Percentiles rank a stretch among this genome's conserved stretches.
phyloP scores from a whole-genome alignment of 2,113 vertebrate genomes.

The Bothrops jararaca region DNA sequence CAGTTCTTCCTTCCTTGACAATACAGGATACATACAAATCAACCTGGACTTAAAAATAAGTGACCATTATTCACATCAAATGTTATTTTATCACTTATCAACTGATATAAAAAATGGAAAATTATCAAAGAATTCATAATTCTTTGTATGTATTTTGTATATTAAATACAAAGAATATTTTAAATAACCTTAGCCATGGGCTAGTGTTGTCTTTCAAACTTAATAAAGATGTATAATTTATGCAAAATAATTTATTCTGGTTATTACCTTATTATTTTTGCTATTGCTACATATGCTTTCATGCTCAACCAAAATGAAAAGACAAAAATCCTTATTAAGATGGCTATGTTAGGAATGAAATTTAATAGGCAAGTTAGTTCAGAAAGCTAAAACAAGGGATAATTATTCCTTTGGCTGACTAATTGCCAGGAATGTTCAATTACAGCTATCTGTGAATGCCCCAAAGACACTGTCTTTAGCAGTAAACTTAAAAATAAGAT shows the following conservation, averaged over 20 bases:
- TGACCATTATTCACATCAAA: neutral
- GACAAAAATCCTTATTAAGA: slow-evolving; percentile 9
- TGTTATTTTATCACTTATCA: neutral
- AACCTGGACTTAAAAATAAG: neutral
- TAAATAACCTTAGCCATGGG: neutral
- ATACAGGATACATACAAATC: neutral
- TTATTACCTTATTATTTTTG: neutral
- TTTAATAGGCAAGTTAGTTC: slow-evolving; percentile 2
- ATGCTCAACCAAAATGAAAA: slow-evolving; percentile 6
- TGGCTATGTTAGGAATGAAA: slow-evolving; percentile 18
- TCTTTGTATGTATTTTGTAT: too few species aligned
- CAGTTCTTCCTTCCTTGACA: neutral
- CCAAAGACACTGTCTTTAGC: neutral
- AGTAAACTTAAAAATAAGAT: neutral
- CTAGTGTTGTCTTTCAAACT: neutral
- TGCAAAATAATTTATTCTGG: slow-evolving; percentile 13
- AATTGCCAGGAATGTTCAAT: slow-evolving; percentile 28
- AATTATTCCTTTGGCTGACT: slow-evolving; percentile 29
- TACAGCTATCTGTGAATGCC: neutral
- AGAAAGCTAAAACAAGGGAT: slow-evolving; percentile 10
- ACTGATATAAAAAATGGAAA: neutral
- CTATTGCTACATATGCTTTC: neutral
- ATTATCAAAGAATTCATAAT: neutral
- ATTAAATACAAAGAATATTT: neutral
- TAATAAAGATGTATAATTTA: neutral